Evolutionary conservation across 2,797 vertebrate genomes (phyloP).

Genomic region (Pachyuromys duprasi): DNA sequence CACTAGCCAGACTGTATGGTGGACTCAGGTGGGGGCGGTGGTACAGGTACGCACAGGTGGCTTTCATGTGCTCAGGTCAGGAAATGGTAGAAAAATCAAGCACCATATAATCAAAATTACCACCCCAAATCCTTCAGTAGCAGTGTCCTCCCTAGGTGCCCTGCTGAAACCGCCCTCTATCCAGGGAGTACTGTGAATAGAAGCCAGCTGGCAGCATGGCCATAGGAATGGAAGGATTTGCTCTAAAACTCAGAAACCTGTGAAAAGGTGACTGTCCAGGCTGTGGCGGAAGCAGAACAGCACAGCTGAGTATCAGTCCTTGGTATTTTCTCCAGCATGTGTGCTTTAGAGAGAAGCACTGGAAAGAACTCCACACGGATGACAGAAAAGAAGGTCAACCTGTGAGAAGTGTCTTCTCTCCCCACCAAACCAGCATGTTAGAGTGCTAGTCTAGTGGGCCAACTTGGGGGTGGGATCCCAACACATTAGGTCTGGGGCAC

Average conservation of each 20-base stretch:
- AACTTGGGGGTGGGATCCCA: background rate
- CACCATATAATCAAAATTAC: background rate
- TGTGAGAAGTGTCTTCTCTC: background rate
- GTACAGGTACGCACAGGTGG: background rate
- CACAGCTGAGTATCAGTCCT: background rate
- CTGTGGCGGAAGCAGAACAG: accelerated
- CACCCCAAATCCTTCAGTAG: background rate
- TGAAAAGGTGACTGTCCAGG: background rate
- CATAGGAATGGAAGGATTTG: background rate
- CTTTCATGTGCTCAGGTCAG: background rate
- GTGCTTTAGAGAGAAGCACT: background rate
- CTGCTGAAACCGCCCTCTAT: background rate
- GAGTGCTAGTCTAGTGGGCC: background rate
- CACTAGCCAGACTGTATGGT: background rate
- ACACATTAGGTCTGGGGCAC: background rate
- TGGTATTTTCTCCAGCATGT: accelerated
- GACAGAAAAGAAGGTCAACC: background rate
- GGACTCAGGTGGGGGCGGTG: background rate
- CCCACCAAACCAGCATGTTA: background rate
- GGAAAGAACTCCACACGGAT: background rate
- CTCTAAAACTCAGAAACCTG: background rate
- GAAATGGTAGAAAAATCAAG: background rate
- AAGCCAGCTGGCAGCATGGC: background rate
- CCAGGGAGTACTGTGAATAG: background rate
- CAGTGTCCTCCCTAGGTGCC: background rate